phyloP scores from a whole-genome alignment of 2,797 vertebrate genomes.

The Acanthopagrus latus region DNA sequence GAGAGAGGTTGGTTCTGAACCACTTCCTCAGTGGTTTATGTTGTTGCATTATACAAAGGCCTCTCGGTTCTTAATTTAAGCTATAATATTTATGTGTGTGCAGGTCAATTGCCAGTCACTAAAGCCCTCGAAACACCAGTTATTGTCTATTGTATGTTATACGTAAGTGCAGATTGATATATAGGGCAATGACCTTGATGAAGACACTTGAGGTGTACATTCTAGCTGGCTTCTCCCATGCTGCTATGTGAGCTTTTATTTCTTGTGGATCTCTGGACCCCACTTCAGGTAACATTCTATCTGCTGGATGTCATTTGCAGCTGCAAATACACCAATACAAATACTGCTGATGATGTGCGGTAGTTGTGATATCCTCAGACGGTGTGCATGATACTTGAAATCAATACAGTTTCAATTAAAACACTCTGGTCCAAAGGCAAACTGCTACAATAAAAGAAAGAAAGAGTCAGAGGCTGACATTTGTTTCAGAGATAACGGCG shows the following conservation, averaged over 20 bases:
- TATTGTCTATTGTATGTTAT: neutral
- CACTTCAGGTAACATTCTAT: neutral
- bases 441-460: neutral
- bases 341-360: neutral
- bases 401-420: neutral
- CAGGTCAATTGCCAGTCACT: neutral
- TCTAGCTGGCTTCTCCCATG: neutral
- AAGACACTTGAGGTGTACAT: slow-evolving; percentile 11
- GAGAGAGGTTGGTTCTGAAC: slow-evolving; percentile 24
- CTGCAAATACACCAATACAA: neutral
- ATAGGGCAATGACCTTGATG: slow-evolving; percentile 9
- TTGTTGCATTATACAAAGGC: neutral
- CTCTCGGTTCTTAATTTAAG: neutral
- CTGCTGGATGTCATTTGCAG: neutral
- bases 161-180: slow-evolving; percentile 1
- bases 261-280: neutral
- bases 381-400: slow-evolving; percentile 11
- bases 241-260: slow-evolving; percentile 9
- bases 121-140: slow-evolving; percentile 10
- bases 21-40: neutral
- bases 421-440: neutral
- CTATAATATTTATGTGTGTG: neutral
- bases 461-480: neutral
- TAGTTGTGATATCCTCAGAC: neutral
- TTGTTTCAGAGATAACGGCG: slow-evolving; percentile 8